Evolutionary conservation across 1,140 invertebrate species (phyloP).

Genomic region (Cheumatopsyche charites): DNA sequence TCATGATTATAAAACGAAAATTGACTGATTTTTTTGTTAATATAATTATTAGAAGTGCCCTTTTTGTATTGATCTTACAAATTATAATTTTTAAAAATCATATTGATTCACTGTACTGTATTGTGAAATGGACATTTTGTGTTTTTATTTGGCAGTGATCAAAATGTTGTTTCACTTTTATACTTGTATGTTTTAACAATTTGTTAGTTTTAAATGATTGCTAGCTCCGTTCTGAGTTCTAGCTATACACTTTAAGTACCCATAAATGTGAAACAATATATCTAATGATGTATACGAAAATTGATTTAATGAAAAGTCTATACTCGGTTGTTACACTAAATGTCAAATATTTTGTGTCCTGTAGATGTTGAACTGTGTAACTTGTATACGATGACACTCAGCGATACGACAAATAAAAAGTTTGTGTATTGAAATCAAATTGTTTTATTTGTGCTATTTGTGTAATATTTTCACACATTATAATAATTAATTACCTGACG

Average conservation of each 20-base stretch:
- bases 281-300: constrained; percentile 37
- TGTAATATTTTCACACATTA: too few species aligned
- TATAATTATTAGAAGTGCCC: too few species aligned
- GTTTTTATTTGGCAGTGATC: too few species aligned
- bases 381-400: constrained; percentile 41
- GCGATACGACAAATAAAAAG: constrained; percentile 37
- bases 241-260: constrained; percentile 29
- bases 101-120: too few species aligned
- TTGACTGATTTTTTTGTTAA: constrained; percentile 11
- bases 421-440: constrained; percentile 32
- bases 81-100: too few species aligned
- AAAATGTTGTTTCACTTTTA: too few species aligned
- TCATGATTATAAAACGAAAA: constrained; percentile 5
- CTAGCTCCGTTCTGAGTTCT: constrained; percentile 21
- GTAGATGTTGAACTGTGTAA: constrained; percentile 40
- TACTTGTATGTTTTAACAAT: neutral
- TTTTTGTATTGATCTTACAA: too few species aligned
- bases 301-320: constrained; percentile 36
- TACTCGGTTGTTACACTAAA: constrained; percentile 35
- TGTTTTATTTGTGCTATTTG: constrained; percentile 20
- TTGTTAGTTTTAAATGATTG: neutral
- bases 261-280: constrained; percentile 36
- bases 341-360: constrained; percentile 37
- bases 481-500: too few species aligned
- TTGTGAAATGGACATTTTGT: too few species aligned